A percentile compares a stretch with the other conserved stretches of the same genome.
phyloP scores from a whole-genome alignment of 2,888 invertebrate species.

The Lasioglossum pauxillum region DNA sequence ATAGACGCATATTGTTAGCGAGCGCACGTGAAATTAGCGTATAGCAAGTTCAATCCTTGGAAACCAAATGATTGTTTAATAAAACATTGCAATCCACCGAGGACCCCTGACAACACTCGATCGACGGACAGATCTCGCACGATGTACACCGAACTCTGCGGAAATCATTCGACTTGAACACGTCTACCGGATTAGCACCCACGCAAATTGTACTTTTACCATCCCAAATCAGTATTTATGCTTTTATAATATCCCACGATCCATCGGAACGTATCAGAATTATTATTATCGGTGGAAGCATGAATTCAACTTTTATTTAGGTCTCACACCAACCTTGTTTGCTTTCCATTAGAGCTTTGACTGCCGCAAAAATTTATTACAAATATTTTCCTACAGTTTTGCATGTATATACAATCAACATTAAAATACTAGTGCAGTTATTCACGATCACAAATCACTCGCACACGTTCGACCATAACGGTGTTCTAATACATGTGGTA shows the following conservation, averaged over 20 bases:
- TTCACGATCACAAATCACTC: neutral
- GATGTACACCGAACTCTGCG: constrained; percentile 11
- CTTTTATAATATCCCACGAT: constrained; percentile 2
- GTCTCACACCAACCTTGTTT: neutral
- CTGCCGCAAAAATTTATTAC: neutral
- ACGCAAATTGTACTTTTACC: neutral
- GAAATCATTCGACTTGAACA: neutral
- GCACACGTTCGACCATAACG: too few species aligned
- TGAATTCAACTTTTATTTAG: neutral
- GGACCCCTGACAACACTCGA: constrained; percentile 71
- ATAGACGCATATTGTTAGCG: constrained; percentile 33
- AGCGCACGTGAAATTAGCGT: constrained; percentile 56
- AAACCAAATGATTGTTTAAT: constrained; percentile 71
- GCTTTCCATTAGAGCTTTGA: neutral
- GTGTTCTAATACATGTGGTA: neutral
- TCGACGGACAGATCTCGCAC: constrained; percentile 57
- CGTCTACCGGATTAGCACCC: neutral
- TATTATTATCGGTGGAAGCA: neutral
- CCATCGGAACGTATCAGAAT: neutral
- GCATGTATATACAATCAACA: neutral
- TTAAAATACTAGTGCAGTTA: neutral
- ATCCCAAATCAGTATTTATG: neutral
- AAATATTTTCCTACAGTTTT: neutral
- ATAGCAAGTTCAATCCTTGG: constrained; percentile 58
- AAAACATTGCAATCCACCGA: constrained; percentile 72